Evolutionary conservation across 2,113 vertebrate species (phyloP), one percentile per base, ranked within the genome.

Genomic region (Meleagris gallopavo): DNA sequence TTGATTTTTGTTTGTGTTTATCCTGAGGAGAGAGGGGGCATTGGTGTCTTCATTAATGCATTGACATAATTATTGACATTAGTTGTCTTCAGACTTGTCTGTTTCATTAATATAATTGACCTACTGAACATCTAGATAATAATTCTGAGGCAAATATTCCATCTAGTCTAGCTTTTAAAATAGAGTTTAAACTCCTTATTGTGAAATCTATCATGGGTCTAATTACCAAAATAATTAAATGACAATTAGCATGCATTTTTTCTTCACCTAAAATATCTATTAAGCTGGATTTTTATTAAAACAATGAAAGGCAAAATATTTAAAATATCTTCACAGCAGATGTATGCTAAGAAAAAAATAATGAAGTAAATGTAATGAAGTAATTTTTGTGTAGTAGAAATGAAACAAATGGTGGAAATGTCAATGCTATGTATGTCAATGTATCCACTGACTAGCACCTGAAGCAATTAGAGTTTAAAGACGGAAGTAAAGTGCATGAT

Each of bases 31-130:
- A 76, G 67, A 64, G 48, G 38, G 41, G 83, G 16, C 65, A 43
- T 7, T 67, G 46, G 19, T 64, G 46, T 50, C 86, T 88, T 64
- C 32, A 38, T 80, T 74, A 88, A 74, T 19, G 3, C 77, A 90
- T 64, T 86, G 92, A 67, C 8, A 2, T 62, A 34, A 74, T 86
- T 96, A 74, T 67, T 92, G 91, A 93, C 69, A 76, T 64, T 25
- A 10, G 19, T 90, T 83, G 43, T 90, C 89, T 94, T 80, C 50
- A 78, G 48, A 88, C 73, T 82, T 82, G 61, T 54, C 87, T 66
- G 46, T 50, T 94, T 88, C 70, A 89, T 96, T 93, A 94, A 71
- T 36, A 32, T 65, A 70, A 92, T 89, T 75, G 91, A 94, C 94
- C 73, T 69, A 38, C 32, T 36, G 84, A 90, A 77, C 62, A 86